Base-by-base conservation (phyloP, 1,140 invertebrate species). In the Matsumurasca onukii region DNA sequence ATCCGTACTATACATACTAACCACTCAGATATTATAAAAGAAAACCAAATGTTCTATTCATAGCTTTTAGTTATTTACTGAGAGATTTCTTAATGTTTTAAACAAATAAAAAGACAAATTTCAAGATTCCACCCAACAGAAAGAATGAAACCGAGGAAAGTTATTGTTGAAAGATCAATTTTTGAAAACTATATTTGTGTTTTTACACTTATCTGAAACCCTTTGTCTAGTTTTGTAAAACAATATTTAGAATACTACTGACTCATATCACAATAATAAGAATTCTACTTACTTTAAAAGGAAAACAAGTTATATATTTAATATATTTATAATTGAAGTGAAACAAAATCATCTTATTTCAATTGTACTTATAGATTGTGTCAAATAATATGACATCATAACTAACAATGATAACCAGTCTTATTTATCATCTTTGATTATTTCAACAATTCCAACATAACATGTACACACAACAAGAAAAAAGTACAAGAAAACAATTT, bases 391-490 rank as follows among this genome's bases (percentile, higher is more conserved):
- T 69, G 68, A 69, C 63, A 51, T 68, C 63, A 65, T 31, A 68
- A 57, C 39, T 69, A 69, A 69, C 67, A 68, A 49, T 55, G 34
- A 61, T 34, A 68, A 68, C 67, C 67, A 68, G 67, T 68, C 67
- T 68, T 68, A 68, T 68, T 59, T 61, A 68, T 68, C 52, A 59
- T 57, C 34, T 61, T 68, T 68, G 52, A 61, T 61, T 68, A 45
- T 61, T 39, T 62, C 31, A 68, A 68, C 67, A 68, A 68, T 20
- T 68, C 67, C 52, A 68, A 68, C 67, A 68, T 61, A 68, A 68
- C 52, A 48, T 61, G 48, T 65, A 65, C 39, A 31, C 67, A 61
- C 34, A 48, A 59, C 31, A 68, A 68, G 52, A 68, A 62, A 68
- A 59, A 68, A 52, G 45, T 57, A 67, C 51, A 65, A 65, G 62